Percentiles rank a stretch among this genome's conserved stretches.
These are phyloP conservation scores for Phaenicophaeus curvirostris DNA, from an alignment of 2,797 vertebrate genomes.

Conservation along the genomic window DNA sequence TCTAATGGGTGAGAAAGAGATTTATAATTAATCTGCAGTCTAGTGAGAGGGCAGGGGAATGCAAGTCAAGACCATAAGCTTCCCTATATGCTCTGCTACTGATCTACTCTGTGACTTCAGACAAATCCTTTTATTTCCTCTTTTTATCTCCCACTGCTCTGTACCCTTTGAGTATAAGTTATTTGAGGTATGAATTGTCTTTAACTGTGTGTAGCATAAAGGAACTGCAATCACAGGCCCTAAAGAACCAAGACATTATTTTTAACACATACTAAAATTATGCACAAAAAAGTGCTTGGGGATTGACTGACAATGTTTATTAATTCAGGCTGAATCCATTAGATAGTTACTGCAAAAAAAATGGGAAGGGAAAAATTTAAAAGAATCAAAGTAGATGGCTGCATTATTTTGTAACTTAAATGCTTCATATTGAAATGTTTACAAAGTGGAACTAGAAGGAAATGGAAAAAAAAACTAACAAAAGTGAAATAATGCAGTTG, in stretches of 20 bases:
- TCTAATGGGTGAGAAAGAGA: constrained; percentile 31
- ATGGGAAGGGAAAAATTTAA: not conserved
- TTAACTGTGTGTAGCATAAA: not conserved
- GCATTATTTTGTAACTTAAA: not conserved
- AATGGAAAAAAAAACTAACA: not conserved
- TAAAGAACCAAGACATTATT: constrained; percentile 4
- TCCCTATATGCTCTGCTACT: not conserved
- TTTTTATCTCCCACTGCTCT: not conserved
- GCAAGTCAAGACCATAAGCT: not conserved
- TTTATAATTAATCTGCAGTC: constrained; percentile 20
- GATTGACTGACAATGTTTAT: constrained; percentile 55
- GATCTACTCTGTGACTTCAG: not conserved
- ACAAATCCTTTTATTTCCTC: not conserved
- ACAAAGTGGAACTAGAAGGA: not conserved
- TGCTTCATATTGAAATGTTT: constrained; percentile 6
- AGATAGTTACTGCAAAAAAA: constrained; percentile 46
- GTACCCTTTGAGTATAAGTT: not conserved
- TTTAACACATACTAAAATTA: constrained; percentile 50
- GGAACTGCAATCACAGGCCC: not conserved
- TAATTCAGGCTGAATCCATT: constrained; percentile 40
- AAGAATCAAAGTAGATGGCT: not conserved
- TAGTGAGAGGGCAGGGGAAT: not conserved
- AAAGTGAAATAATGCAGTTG: not conserved
- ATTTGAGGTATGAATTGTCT: constrained; percentile 35
- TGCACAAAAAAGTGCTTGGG: constrained; percentile 27